Base-by-base conservation (phyloP, 2,888 invertebrate genomes). In the Alitta virens region DNA sequence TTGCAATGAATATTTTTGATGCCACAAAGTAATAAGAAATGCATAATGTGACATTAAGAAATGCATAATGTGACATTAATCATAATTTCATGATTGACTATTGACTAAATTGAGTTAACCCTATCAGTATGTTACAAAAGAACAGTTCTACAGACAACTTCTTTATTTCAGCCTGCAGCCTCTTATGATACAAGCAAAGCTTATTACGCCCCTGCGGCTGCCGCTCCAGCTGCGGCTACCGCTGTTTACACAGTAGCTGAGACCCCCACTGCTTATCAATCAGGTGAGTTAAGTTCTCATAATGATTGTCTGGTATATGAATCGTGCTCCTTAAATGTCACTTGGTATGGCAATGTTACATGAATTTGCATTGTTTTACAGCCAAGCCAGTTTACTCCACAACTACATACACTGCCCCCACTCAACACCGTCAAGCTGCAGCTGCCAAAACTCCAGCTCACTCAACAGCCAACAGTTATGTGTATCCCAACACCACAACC, bases 401-500 rank as follows among this genome's bases (percentile, higher is more conserved):
- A 26, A 26, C 62, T n/a, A 46, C 56, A 24, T 62, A 62, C 50
- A 56, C 49, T 2, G 54, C 62, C 7, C 55, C 51, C 9, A 42
- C 62, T n/a, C 46, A 52, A 40, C 56, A 43, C 5, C 62, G 54
- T 14, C 53, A 56, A 23, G 52, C 62, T 7, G 42, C 56, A 21
- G 52, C 59, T 7, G 52, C 51, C 40, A 78, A 77, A 59, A 74
- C 75, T 40, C 70, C 70, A 9, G 71, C 75, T 2, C 76, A 74
- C 21, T 70, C 74, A 21, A 71, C 77, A 0, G 70, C 77, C 3
- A 69, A 74, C 2, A 76, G 73, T 49, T 77, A 77, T 64, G 76
- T 77, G 40, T 78, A 78, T 65, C 71, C 75, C 1, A 73, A 71
- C 7, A 70, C 74, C 9, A 69, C 75, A 7, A 70, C 72, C 24